These are phyloP conservation scores for Choristoneura rosaceana DNA, from an alignment of 2,888 invertebrate species.

Conservation along the genomic window DNA sequence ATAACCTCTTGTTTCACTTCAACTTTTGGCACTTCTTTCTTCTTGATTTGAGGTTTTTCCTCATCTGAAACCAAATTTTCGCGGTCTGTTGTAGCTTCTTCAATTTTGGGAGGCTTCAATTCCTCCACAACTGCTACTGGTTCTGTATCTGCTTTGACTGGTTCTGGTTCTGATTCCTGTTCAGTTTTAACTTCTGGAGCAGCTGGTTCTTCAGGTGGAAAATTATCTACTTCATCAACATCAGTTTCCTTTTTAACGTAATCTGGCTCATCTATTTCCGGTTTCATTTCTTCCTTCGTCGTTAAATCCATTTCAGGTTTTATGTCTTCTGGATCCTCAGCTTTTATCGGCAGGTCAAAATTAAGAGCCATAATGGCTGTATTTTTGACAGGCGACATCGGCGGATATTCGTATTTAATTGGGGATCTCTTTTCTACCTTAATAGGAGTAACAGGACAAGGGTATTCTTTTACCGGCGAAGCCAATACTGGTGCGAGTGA, in stretches of 20 bases:
- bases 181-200: conserved; percentile 42
- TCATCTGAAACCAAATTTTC: conserved; percentile 56
- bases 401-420: conserved; percentile 71
- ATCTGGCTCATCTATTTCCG: conserved; percentile 75
- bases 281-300: conserved; percentile 78
- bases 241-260: conserved; percentile 63
- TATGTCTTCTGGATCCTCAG: conserved; percentile 60
- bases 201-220: conserved; percentile 48
- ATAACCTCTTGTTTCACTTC: conserved; percentile 62
- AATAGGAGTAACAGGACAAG: conserved; percentile 50
- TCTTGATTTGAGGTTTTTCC: conserved; percentile 47
- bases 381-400: conserved; percentile 68
- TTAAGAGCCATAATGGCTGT: conserved; percentile 58
- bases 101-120: conserved; percentile 49
- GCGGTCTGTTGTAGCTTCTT: conserved; percentile 42
- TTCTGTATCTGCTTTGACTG: conserved; percentile 48
- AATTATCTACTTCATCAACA: conserved; percentile 53
- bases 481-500: conserved; percentile 60
- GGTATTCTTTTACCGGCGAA: conserved; percentile 67
- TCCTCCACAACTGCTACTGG: conserved; percentile 53
- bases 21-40: conserved; percentile 42
- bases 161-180: conserved; percentile 44
- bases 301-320: conserved; percentile 73
- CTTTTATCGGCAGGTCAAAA: conserved; percentile 69
- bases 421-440: conserved; percentile 62